These are phyloP conservation scores for Apogon talboti DNA, from an alignment of 2,797 vertebrate species.

Conservation along the genomic window DNA sequence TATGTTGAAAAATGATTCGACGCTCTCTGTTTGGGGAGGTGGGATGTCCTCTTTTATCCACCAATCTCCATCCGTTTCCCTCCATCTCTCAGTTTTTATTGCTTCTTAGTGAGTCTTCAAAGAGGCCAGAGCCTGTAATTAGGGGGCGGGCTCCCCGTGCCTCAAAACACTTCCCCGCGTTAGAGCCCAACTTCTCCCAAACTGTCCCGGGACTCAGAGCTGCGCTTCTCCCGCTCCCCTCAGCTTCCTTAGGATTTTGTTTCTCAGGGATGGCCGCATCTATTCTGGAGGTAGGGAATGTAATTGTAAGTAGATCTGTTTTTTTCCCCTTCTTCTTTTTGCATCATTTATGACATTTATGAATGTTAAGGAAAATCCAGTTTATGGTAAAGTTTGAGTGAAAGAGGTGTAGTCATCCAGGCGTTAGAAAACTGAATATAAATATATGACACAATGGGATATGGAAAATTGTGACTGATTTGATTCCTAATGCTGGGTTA, in stretches of 20 bases:
- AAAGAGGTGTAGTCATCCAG: too few species aligned
- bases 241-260: constrained; percentile 83
- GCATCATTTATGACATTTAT: background rate
- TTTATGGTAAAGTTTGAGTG: constrained; percentile 1
- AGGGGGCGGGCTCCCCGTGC: constrained; percentile 88
- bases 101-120: constrained; percentile 88
- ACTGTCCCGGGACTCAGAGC: constrained; percentile 82
- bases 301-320: constrained; percentile 77
- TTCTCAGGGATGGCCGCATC: constrained; percentile 93
- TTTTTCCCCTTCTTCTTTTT: constrained; percentile 10
- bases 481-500: background rate
- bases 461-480: background rate
- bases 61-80: constrained; percentile 71
- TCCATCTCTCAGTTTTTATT: constrained; percentile 81
- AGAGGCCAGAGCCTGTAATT: constrained; percentile 86
- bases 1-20: constrained; percentile 63
- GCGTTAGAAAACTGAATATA: background rate
- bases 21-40: constrained; percentile 60
- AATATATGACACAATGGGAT: background rate
- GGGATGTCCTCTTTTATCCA: constrained; percentile 68
- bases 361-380: background rate
- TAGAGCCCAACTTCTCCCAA: constrained; percentile 79
- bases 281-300: constrained; percentile 90
- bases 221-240: constrained; percentile 73
- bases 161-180: constrained; percentile 84